Base-by-base conservation (phyloP, 1,140 invertebrate species). In the Sycobia sp. region DNA sequence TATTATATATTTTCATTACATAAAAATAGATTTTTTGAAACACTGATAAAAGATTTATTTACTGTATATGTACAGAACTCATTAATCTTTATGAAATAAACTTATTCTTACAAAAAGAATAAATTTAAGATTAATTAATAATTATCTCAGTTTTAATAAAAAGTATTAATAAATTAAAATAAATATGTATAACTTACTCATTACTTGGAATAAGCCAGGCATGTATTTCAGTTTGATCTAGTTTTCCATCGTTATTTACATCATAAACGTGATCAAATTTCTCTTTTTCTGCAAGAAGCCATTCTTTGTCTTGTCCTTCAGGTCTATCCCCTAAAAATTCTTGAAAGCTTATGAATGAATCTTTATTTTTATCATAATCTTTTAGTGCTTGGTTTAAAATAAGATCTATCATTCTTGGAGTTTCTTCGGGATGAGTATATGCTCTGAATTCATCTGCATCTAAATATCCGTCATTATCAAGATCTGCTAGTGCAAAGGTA, bases 351-450 rank as follows among this genome's bases (percentile, higher is more conserved):
- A 96, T 88, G 63, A 79, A 81, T 1, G 92, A 92, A 85, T 98
- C 95, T 27, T 87, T 84, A 78, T 98, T 88, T 27, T 69, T 83
- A 80, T 98, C 96, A 78, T 94, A 94, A 58, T 96, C 93, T 3
- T 86, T 79, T 58, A 98, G 80, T 1, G 91, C 92, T 77, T 95
- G 92, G 71, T 91, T 85, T 55, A 97, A 79, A 64, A 98, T 87
- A 53, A 91, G 81, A 22, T 90, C 86, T 69, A 93, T 86, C 96
- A 98, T 98, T 71, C 88, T 85, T 38, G 89, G 87, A 80, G 93
- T 90, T 77, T 99, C 95, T 81, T 98, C 95, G 0, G 97, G 96
- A 83, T 96, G 95, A 38, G 91, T 89, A 76, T 98, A 98, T 9
- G 90, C 87, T 69, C 91, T 82, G 82, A 94, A 98, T 82, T 99